Evolutionary conservation across 2,888 invertebrate genomes (phyloP).

Genomic region (Polia nebulosa): DNA sequence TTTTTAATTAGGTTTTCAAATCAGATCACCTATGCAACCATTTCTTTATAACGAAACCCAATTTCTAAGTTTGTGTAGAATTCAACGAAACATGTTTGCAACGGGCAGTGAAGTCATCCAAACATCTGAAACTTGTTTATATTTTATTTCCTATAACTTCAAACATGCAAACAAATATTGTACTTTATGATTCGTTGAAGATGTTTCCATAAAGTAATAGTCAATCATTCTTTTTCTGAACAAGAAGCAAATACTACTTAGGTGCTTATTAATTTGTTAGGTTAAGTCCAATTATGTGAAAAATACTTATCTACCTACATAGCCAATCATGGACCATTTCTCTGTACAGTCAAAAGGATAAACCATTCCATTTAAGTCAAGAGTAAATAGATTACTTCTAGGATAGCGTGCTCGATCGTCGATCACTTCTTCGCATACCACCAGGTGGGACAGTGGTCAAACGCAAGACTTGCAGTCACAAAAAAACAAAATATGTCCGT

Average conservation of each 20-base stretch:
- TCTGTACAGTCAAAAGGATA: too few relatives aligned
- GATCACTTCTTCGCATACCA: too few relatives aligned
- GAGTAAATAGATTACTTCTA: too few relatives aligned
- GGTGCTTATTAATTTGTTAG: background rate
- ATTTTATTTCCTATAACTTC: constrained; percentile 42
- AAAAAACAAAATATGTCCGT: too few relatives aligned
- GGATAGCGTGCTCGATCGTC: too few relatives aligned
- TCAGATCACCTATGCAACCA: constrained; percentile 44
- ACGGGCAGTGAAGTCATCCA: constrained; percentile 34
- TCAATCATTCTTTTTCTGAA: constrained; percentile 36
- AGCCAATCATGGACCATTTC: too few relatives aligned
- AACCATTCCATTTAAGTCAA: too few relatives aligned
- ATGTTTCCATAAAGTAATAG: constrained; percentile 20
- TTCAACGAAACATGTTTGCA: constrained; percentile 52
- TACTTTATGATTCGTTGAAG: constrained; percentile 51
- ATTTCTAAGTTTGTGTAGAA: constrained; percentile 36
- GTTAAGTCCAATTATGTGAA: background rate
- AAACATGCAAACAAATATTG: constrained; percentile 39
- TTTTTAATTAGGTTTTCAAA: constrained; percentile 30
- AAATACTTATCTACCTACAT: too few relatives aligned
- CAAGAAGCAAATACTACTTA: background rate
- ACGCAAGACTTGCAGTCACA: too few relatives aligned
- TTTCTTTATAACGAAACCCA: constrained; percentile 49
- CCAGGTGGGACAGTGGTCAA: too few relatives aligned
- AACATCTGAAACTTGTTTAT: constrained; percentile 56